Evolutionary conservation across 2,797 vertebrate species (phyloP).

Genomic region (Columba guinea): DNA sequence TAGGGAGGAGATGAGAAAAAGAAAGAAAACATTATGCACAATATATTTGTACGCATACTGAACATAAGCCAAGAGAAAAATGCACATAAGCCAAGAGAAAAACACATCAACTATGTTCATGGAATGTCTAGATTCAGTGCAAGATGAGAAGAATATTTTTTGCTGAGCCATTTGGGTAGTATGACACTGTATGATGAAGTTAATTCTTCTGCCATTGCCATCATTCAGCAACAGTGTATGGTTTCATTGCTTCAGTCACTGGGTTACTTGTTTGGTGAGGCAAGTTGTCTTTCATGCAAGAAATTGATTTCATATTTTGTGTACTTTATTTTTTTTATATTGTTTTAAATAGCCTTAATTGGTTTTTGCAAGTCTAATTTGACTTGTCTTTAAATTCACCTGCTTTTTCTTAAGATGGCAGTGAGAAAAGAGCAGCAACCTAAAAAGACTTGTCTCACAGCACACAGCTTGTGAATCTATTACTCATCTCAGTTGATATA

Average conservation of each 20-base stretch:
- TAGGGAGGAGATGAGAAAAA: background rate
- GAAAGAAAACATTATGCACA: background rate
- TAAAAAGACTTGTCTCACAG: background rate
- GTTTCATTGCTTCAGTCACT: background rate
- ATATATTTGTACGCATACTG: background rate
- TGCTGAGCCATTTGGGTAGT: fast-evolving
- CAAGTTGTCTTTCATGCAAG: background rate
- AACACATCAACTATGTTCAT: background rate
- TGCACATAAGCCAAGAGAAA: background rate
- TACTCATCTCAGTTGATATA: background rate
- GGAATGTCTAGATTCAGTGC: background rate
- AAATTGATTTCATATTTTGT: background rate
- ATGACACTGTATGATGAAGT: background rate
- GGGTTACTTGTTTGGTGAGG: background rate
- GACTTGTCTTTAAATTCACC: background rate
- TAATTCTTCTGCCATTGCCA: background rate
- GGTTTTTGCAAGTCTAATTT: background rate
- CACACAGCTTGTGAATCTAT: background rate
- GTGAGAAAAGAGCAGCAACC: background rate
- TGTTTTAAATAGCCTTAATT: background rate
- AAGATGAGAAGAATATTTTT: background rate
- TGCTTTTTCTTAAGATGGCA: background rate
- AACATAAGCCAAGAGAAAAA: background rate
- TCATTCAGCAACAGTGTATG: background rate
- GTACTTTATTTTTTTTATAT: background rate